Evolutionary conservation across 2,113 vertebrate species (phyloP), one percentile per base, ranked within the genome.

Genomic region (Corythoichthys intestinalis): DNA sequence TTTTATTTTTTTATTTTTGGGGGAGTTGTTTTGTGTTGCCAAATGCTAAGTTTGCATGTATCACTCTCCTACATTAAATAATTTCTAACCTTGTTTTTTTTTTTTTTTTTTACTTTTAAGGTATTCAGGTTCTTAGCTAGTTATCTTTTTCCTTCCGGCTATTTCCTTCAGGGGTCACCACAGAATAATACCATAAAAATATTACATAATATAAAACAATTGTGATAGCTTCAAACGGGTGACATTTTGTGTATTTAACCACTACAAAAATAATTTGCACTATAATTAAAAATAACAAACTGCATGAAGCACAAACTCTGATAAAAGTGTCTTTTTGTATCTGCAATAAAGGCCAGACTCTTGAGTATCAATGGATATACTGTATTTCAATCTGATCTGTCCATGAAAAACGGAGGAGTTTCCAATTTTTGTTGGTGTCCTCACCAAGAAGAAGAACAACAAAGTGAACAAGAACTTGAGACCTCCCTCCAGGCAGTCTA

Each of bases 1-100:
- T 65, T 49, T 28, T 66, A 50, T 14, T 58, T 41, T 65, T 28
- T 28, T 1, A 28, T 28, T 28, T 28, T 28, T 28, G 0, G 20
- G 20, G 1, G 17, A 62, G 28, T 73, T 75, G 75, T 65, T 12
- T 67, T 74, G 76, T 48, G 17, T 64, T 64, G 56, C 58, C 61
- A 68, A 66, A 58, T 70, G 62, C 20, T 28, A 28, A 28, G 20
- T 65, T 80, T 67, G 50, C n/a, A 64, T 28, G 62, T 13, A 10
- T 61, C 37, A 54, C 37, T 20, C 41, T 17, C 68, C 38, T 44
- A 39, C 64, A 76, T 75, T 66, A 28, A 56, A 58, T 53, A 12
- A 68, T n/a, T 65, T 66, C 54, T 9, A 38, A 14, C 38, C 70
- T 17, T 0, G 61, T 50, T 44, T 7, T 10, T n/a, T 2, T 14